Evolutionary conservation across 2,113 vertebrate genomes (phyloP), one percentile per base, ranked within the genome.

Genomic region (Caranx ignobilis): DNA sequence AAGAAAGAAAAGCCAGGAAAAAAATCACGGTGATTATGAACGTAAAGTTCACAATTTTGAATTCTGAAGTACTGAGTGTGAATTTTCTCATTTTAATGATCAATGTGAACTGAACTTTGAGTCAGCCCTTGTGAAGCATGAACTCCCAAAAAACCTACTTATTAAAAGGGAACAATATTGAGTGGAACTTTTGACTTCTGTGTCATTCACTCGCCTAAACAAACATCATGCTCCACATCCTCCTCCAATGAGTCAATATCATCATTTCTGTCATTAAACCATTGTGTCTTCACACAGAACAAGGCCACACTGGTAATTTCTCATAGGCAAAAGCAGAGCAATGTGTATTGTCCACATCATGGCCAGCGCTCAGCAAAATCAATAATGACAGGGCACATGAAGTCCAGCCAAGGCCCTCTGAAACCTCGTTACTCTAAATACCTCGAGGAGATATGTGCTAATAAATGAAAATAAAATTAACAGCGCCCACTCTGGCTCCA

Each of bases 401-500:
- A 91, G 87, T 88, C 91, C 89, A 91, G 79, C 83, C 68, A 86
- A 84, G 81, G 86, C 87, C 86, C 75, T 84, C 76, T 76, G 82
- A 90, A 93, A 90, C 87, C 91, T 94, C 48, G 79, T 94, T 94
- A 94, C 91, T 91, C 85, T 80, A 91, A 93, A 92, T 90, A 94
- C 92, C 92, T 93, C 88, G 86, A 94, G 92, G 92, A 94, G 87
- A 93, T 92, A 86, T 86, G 89, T 93, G 92, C 92, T 92, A 93
- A 94, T 93, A 93, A 94, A 94, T 91, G 87, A 93, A 92, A 94
- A 92, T 87, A 92, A 92, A 93, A 94, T 94, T 89, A 93, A 91
- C 81, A 87, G 83, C 55, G 60, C 77, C 71, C 78, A 88, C 72
- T 85, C 52, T 65, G 75, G 79, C 74, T 92, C 84, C 74, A 77